Conservation (phyloP, 2,888 invertebrate species). For the Cecidostiba fungosa region DNA sequence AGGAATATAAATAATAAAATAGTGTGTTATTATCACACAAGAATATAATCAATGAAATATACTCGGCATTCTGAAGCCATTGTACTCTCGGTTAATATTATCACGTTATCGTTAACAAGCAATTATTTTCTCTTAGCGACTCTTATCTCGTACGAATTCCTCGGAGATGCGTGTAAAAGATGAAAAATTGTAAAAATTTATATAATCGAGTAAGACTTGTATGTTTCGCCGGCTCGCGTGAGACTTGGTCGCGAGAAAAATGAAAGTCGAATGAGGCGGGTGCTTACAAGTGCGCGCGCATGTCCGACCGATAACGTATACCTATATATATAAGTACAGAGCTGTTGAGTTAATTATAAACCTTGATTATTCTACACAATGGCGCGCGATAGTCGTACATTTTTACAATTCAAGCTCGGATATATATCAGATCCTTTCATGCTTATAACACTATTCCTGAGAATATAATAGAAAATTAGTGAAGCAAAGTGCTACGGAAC, state of each 20-base stretch:
- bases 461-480: background rate
- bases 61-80: background rate
- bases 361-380: slow-evolving; percentile 7
- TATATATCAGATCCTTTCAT: background rate
- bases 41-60: background rate
- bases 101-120: background rate
- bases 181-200: background rate
- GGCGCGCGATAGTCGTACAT: background rate
- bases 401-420: background rate
- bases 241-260: slow-evolving; percentile 5
- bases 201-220: background rate
- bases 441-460: background rate
- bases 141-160: background rate
- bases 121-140: background rate
- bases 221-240: background rate
- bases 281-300: slow-evolving; percentile 25
- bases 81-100: background rate
- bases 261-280: slow-evolving; percentile 37
- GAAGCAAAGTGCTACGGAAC: background rate
- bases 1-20: background rate
- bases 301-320: slow-evolving; percentile 1
- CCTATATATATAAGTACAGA: slow-evolving; percentile 15
- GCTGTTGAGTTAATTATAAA: slow-evolving; percentile 23
- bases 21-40: no score
- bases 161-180: background rate